These are phyloP conservation scores for Morone saxatilis DNA, from an alignment of 2,113 vertebrate genomes.

Conservation along the genomic window DNA sequence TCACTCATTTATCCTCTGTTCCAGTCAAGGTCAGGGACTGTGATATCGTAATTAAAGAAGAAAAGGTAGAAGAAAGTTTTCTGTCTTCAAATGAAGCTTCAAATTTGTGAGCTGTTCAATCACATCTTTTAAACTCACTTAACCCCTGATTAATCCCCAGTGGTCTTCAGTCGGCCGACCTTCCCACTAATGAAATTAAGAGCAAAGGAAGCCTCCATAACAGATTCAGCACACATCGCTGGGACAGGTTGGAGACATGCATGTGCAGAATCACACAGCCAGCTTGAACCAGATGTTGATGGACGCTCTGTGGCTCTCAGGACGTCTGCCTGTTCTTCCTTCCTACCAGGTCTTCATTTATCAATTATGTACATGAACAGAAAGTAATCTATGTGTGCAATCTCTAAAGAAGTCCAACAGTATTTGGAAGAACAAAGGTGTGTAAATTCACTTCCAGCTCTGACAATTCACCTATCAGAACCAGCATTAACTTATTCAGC, in stretches of 20 bases:
- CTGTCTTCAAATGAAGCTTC: slow-evolving; percentile 74
- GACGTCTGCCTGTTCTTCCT: too few species aligned
- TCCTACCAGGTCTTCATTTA: neutral
- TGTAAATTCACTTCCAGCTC: neutral
- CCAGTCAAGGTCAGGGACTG: slow-evolving; percentile 73
- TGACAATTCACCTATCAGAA: neutral
- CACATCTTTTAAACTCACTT: slow-evolving; percentile 82
- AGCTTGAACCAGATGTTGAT: neutral
- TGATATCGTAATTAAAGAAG: slow-evolving; percentile 79
- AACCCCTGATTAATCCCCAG: slow-evolving; percentile 77
- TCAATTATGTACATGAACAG: neutral
- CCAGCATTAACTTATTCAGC: too few species aligned
- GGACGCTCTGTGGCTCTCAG: neutral
- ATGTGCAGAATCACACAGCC: slow-evolving; percentile 2
- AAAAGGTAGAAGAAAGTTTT: slow-evolving; percentile 58
- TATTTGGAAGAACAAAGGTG: neutral
- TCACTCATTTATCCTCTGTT: slow-evolving; percentile 70
- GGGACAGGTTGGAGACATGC: slow-evolving; percentile 11
- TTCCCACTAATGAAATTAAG: slow-evolving; percentile 76
- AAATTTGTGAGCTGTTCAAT: slow-evolving; percentile 73
- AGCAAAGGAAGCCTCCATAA: slow-evolving; percentile 55
- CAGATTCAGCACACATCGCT: slow-evolving; percentile 42
- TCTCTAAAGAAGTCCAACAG: too few species aligned
- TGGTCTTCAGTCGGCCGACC: slow-evolving; percentile 51
- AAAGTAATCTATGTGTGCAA: neutral